Conservation (phyloP, 2,888 invertebrate genomes). For the Agonum fuliginosum region DNA sequence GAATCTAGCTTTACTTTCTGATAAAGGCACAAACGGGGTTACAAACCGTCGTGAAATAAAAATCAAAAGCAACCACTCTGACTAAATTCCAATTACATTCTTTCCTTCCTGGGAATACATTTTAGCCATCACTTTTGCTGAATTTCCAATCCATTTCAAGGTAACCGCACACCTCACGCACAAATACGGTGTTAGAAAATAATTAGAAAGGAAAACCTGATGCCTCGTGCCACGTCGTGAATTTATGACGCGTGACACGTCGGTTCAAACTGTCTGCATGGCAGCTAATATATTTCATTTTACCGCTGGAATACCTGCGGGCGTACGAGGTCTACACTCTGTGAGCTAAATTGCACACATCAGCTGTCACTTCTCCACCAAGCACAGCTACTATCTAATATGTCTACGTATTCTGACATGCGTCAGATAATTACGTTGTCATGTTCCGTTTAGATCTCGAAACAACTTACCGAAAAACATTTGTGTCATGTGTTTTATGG, state of each 20-base stretch:
- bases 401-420: constrained; percentile 43
- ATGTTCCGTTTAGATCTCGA: constrained; percentile 36
- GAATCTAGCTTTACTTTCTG: too few species aligned
- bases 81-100: too few species aligned
- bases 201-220: constrained; percentile 26
- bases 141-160: not conserved
- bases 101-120: too few species aligned
- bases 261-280: constrained; percentile 31
- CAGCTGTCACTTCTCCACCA: constrained; percentile 32
- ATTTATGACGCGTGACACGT: constrained; percentile 31
- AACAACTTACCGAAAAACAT: constrained; percentile 38
- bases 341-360: constrained; percentile 48
- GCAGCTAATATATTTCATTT: constrained; percentile 32
- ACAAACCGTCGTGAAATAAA: too few species aligned
- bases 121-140: not conserved
- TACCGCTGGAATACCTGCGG: constrained; percentile 15
- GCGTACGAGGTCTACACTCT: not conserved
- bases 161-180: not conserved
- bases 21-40: too few species aligned
- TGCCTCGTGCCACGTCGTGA: not conserved
- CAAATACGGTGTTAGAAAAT: not conserved
- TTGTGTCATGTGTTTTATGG: constrained; percentile 11
- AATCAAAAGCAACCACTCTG: too few species aligned
- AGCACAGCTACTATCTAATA: constrained; percentile 34
- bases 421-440: constrained; percentile 52